A percentile compares a stretch with the other conserved stretches of the same genome.
phyloP scores from a whole-genome alignment of 2,888 invertebrate species.

The Chesias legatella region DNA sequence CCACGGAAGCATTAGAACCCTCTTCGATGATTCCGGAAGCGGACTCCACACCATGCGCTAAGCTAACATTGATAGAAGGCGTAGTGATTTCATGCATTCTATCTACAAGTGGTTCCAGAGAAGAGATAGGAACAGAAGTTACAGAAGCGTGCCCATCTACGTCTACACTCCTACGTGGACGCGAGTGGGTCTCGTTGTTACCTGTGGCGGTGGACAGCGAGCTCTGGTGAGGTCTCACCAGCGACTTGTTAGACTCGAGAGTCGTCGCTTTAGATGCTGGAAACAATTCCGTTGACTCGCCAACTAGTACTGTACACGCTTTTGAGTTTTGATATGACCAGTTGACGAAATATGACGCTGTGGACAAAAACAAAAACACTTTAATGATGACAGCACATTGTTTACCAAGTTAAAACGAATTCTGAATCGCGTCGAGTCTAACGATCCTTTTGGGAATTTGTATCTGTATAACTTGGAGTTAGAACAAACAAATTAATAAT shows the following conservation, averaged over 20 bases:
- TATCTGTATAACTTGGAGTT: constrained; percentile 22
- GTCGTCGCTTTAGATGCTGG: constrained; percentile 86
- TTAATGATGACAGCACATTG: background rate
- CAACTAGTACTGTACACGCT: constrained; percentile 91
- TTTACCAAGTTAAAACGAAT: constrained; percentile 6
- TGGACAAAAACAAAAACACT: constrained; percentile 34
- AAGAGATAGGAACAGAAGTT: constrained; percentile 58
- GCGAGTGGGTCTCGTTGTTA: constrained; percentile 74
- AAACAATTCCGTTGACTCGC: constrained; percentile 86
- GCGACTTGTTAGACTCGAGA: constrained; percentile 86
- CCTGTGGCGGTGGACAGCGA: constrained; percentile 78
- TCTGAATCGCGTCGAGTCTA: constrained; percentile 16
- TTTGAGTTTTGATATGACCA: constrained; percentile 92
- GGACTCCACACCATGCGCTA: constrained; percentile 72
- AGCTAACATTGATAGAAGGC: constrained; percentile 63
- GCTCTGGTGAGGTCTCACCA: constrained; percentile 83
- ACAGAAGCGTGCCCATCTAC: constrained; percentile 82
- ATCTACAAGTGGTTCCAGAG: constrained; percentile 65
- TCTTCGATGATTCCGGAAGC: constrained; percentile 33
- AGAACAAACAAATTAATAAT: constrained; percentile 27
- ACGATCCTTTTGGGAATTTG: constrained; percentile 24
- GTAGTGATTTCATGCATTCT: constrained; percentile 73
- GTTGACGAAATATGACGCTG: constrained; percentile 90
- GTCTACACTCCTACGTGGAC: constrained; percentile 86
- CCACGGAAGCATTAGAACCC: constrained; percentile 55